Evolutionary conservation across 2,797 vertebrate species (phyloP).

Genomic region (Centropyge bicolor): DNA sequence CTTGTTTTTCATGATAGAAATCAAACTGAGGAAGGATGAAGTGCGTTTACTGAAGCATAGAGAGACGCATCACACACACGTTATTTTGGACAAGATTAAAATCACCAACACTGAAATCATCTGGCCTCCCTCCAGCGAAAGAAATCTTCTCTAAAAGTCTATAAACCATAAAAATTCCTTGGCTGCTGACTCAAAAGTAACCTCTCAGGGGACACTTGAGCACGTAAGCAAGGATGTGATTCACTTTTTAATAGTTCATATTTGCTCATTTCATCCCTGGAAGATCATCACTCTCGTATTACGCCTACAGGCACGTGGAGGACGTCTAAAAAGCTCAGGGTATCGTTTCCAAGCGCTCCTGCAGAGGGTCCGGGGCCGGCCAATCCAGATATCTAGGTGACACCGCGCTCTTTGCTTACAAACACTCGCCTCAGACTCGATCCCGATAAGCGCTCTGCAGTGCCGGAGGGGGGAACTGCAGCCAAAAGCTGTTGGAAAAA

Average conservation of each 20-base stretch:
- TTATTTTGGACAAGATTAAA: neutral
- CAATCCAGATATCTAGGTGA: constrained; percentile 57
- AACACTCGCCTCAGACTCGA: constrained; percentile 70
- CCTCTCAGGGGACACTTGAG: constrained; percentile 9
- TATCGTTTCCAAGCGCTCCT: constrained; percentile 21
- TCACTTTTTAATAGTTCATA: constrained; percentile 24
- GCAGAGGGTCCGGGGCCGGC: constrained; percentile 11
- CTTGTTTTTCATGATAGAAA: neutral
- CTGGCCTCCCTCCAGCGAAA: neutral
- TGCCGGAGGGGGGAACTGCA: constrained; percentile 60
- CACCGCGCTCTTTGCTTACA: constrained; percentile 71
- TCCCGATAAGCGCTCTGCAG: constrained; percentile 70
- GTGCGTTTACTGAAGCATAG: neutral
- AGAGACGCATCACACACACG: neutral
- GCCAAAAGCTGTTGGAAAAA: constrained; percentile 81
- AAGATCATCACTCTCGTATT: constrained; percentile 16
- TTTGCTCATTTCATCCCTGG: constrained; percentile 20
- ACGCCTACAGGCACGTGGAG: constrained; percentile 13
- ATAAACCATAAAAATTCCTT: constrained; percentile 11
- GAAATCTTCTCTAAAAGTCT: constrained; percentile 16
- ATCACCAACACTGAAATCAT: constrained; percentile 18
- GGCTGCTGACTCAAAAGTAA: constrained; percentile 9
- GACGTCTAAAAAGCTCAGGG: constrained; percentile 17
- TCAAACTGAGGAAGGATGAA: neutral
- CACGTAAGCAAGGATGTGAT: constrained; percentile 7